Base-by-base conservation (phyloP, 2,113 vertebrate species). In the Bucco capensis region DNA sequence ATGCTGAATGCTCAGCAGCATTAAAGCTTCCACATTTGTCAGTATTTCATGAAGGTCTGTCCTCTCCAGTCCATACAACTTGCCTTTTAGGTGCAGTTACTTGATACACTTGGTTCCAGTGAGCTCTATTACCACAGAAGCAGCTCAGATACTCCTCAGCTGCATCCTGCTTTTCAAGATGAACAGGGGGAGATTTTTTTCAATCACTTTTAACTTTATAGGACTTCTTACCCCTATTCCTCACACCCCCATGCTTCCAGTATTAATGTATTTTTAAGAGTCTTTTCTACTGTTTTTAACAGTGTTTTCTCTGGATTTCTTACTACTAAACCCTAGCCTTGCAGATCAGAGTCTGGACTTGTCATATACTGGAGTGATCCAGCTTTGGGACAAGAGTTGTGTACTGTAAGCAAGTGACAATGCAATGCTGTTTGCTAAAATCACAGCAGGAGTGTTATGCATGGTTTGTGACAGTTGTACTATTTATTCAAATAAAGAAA, bases 401-500 rank as follows among this genome's bases (percentile, higher is more conserved):
- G 93, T 89, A 93, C 94, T 91, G 72, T 87, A 91, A 85, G 93
- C 94, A 94, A 90, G 57, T 93, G 83, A 89, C 89, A 86, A 94
- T 89, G 94, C 86, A 86, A 89, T 85, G 75, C 92, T 96, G 31
- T 75, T 89, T 69, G 81, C 77, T 69, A 42, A 53, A 82, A 37
- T 83, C 66, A 38, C 88, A 62, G 66, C 78, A 57, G n/a, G 18
- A 35, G 14, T 67, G 85, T 90, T 70, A 42, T 49, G 51, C 79
- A 75, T 79, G 90, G 47, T 47, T 82, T 69, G 38, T 85, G 64
- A 71, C 75, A 37, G 58, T 16, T 58, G 62, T 73, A 46, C 30
- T 93, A 91, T 94, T 96, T 93, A 93, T 93, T 93, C 90, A 89
- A 91, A 66, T 96, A 92, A 96, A 94, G 70, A 77, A 33, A 46